phyloP scores from a whole-genome alignment of 2,888 invertebrate genomes.

The Phaedon cochleariae region DNA sequence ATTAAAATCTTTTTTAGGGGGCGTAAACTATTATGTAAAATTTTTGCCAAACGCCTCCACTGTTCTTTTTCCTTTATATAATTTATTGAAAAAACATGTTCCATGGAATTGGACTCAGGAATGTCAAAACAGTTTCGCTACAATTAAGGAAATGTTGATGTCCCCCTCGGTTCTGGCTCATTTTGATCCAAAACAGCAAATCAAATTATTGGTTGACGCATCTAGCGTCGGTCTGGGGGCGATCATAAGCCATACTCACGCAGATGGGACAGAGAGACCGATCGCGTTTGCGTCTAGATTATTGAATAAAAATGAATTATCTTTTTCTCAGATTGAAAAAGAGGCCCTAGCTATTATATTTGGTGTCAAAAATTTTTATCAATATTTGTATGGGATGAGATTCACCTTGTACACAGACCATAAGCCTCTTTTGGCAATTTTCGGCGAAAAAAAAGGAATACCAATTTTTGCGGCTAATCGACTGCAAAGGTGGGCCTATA shows the following conservation, averaged over 20 bases:
- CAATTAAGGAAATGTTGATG: conserved; percentile 14
- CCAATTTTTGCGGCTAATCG: conserved; percentile 13
- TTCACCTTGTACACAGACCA: conserved; percentile 10
- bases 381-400: conserved; percentile 17
- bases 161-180: conserved; percentile 4
- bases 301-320: neutral
- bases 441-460: conserved; percentile 3
- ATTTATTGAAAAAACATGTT: conserved; percentile 21
- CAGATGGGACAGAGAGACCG: conserved; percentile 2
- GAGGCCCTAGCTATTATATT: no score
- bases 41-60: conserved; percentile 16
- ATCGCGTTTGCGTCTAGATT: conserved; percentile 13
- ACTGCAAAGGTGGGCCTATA: conserved; percentile 1
- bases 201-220: conserved; percentile 19
- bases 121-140: conserved; percentile 7
- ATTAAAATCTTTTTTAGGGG: conserved; percentile 24
- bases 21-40: conserved; percentile 20
- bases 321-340: neutral
- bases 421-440: conserved; percentile 7
- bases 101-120: conserved; percentile 8
- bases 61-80: conserved; percentile 14
- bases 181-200: conserved; percentile 8
- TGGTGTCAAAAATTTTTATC: no score
- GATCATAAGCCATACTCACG: conserved; percentile 7
- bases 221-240: conserved; percentile 14